Conservation (phyloP, 1,140 invertebrate genomes). For the Leptonema lineaticorne region DNA sequence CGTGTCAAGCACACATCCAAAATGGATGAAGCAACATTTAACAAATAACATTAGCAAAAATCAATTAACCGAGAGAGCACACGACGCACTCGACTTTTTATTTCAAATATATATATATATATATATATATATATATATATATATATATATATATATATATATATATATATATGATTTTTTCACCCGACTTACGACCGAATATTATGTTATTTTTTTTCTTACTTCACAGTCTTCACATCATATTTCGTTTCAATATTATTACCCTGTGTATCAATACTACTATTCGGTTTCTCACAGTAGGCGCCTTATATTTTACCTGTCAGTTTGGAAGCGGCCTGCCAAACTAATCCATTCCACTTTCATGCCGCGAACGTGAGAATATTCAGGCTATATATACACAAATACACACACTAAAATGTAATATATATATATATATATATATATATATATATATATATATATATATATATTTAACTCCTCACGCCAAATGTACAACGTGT, state of each 20-base stretch:
- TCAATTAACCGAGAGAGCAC: constrained; percentile 33
- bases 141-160: too few relatives aligned
- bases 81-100: neutral
- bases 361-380: constrained; percentile 37
- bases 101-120: neutral
- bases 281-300: constrained; percentile 30
- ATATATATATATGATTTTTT: too few relatives aligned
- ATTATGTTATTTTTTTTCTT: too few relatives aligned
- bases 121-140: constrained; percentile 4
- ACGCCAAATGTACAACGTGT: neutral
- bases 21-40: constrained; percentile 27
- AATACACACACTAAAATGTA: neutral
- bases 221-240: too few relatives aligned
- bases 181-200: too few relatives aligned
- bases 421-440: too few relatives aligned
- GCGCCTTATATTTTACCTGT: constrained; percentile 34
- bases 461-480: neutral
- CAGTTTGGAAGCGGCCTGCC: constrained; percentile 33
- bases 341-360: constrained; percentile 39
- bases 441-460: neutral
- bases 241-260: too few relatives aligned
- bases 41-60: constrained; percentile 37
- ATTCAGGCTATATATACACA: constrained; percentile 22
- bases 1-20: constrained; percentile 25
- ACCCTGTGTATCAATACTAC: neutral